phyloP scores from a whole-genome alignment of 2,113 vertebrate species.

The Bombycilla garrulus region DNA sequence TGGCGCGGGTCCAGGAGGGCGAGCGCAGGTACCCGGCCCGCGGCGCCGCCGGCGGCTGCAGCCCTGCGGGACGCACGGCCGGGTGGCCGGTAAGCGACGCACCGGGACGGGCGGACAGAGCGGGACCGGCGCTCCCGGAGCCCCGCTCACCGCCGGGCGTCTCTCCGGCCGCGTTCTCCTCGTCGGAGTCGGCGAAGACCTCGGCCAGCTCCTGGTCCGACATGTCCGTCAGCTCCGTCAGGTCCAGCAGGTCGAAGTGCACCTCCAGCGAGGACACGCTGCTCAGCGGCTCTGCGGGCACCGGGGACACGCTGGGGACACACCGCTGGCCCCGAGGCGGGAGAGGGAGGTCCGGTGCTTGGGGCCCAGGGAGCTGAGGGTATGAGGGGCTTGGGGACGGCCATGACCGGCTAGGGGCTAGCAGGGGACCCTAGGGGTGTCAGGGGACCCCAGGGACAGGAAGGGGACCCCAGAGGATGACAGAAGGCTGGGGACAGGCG shows the following conservation, averaged over 20 bases:
- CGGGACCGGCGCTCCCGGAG: neutral
- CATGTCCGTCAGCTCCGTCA: conserved; percentile 96
- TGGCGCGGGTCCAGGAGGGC: conserved; percentile 89
- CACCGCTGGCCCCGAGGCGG: neutral
- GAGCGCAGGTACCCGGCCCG: conserved; percentile 87
- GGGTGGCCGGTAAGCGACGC: neutral
- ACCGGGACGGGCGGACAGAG: neutral
- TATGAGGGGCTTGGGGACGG: neutral
- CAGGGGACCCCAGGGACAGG: too few species aligned
- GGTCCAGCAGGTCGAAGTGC: conserved; percentile 96
- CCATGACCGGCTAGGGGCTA: too few species aligned
- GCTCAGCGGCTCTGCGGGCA: conserved; percentile 88
- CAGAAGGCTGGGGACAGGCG: too few species aligned
- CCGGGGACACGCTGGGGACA: neutral
- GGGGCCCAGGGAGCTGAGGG: neutral
- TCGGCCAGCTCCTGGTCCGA: conserved; percentile 96
- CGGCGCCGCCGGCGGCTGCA: conserved; percentile 77
- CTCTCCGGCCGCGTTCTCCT: conserved; percentile 85
- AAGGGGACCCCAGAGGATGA: too few species aligned
- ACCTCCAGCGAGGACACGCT: conserved; percentile 97
- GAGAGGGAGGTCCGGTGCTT: neutral
- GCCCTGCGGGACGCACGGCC: conserved; percentile 68
- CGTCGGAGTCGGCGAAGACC: conserved; percentile 94
- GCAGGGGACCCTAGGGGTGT: too few species aligned
- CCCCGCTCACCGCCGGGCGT: conserved; percentile 79